Percentiles rank a stretch among this genome's conserved stretches.
Conservation (phyloP, 2,888 invertebrate species). For the Diarsia rubi region DNA sequence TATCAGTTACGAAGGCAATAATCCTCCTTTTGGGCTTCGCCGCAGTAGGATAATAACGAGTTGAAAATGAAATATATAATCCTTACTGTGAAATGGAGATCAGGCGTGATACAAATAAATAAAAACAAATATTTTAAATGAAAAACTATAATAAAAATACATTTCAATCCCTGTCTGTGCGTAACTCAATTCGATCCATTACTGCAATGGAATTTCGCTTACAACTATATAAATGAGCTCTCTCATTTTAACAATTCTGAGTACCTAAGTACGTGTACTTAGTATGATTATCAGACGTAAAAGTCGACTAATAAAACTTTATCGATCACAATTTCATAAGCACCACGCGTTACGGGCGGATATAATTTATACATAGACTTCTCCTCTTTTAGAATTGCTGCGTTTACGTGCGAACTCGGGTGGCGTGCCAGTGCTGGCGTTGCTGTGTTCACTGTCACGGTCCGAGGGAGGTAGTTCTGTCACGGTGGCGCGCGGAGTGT, state of each 20-base stretch:
- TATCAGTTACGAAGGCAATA: no score
- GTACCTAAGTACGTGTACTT: constrained; percentile 59
- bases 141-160: constrained; percentile 75
- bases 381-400: constrained; percentile 84
- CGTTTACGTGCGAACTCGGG: constrained; percentile 79
- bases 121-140: constrained; percentile 61
- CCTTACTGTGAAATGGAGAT: background rate
- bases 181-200: constrained; percentile 72
- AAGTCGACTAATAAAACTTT: constrained; percentile 60
- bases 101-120: background rate
- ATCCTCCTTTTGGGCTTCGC: no score
- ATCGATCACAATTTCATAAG: constrained; percentile 69
- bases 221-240: constrained; percentile 68
- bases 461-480: constrained; percentile 78
- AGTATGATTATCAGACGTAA: constrained; percentile 51
- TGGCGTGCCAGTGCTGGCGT: constrained; percentile 74
- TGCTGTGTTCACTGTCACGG: constrained; percentile 81
- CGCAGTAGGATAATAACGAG: no score
- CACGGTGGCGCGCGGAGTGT: constrained; percentile 73
- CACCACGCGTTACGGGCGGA: constrained; percentile 66
- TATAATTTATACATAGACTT: constrained; percentile 83
- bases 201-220: constrained; percentile 64
- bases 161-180: constrained; percentile 86
- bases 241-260: constrained; percentile 55
- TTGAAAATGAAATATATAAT: background rate